Evolutionary conservation across 2,797 vertebrate genomes (phyloP).

Genomic region (Philypnodon macrostomus): DNA sequence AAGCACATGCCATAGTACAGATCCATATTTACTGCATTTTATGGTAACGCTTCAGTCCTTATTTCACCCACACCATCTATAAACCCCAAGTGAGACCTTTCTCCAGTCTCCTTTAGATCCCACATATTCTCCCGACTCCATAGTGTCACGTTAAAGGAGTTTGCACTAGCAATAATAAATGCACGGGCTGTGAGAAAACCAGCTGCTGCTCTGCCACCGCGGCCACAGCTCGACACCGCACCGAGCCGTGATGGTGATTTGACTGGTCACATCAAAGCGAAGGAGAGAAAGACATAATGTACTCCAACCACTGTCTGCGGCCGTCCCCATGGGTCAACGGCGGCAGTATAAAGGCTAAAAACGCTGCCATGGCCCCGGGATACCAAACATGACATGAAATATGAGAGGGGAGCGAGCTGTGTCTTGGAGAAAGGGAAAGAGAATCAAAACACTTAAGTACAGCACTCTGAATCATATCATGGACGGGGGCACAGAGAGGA

Average conservation of each 20-base stretch:
- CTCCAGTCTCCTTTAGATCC: not conserved
- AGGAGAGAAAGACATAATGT: conserved; percentile 34
- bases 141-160: not conserved
- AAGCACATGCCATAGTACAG: too few species aligned
- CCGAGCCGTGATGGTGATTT: conserved; percentile 48
- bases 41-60: not conserved
- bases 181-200: conserved; percentile 27
- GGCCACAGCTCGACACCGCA: conserved; percentile 30
- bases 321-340: conserved; percentile 42
- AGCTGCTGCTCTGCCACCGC: conserved; percentile 40
- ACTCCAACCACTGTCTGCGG: conserved; percentile 47
- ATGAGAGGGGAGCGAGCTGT: conserved; percentile 29
- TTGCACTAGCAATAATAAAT: conserved; percentile 16
- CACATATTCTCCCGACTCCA: not conserved
- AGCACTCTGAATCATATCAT: conserved; percentile 35
- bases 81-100: not conserved
- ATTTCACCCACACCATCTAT: not conserved
- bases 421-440: conserved; percentile 10
- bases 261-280: conserved; percentile 58
- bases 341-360: conserved; percentile 48
- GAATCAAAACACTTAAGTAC: conserved; percentile 31
- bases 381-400: conserved; percentile 55
- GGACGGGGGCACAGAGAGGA: conserved; percentile 3
- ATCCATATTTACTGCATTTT: too few species aligned
- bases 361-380: conserved; percentile 34